Evolutionary conservation across 2,797 vertebrate genomes (phyloP), one percentile per base, ranked within the genome.

Genomic region (Heterohyrax brucei): DNA sequence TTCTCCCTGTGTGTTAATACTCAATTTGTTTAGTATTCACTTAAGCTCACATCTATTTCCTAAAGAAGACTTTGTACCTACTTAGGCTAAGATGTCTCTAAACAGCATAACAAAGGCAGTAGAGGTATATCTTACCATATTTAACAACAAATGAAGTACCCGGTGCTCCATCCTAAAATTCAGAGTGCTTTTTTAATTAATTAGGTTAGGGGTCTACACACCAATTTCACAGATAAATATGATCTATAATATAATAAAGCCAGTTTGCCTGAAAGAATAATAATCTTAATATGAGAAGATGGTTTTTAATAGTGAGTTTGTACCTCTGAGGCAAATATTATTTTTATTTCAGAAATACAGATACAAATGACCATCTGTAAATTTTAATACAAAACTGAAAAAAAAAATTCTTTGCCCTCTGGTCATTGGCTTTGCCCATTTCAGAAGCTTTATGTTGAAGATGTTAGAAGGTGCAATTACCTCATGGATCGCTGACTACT

Each of bases 11-110:
- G 75, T 96, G 96, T 61, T 98, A 98, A 98, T 93, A 96, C n/a
- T 79, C 28, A 92, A 73, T 97, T 98, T 98, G 26, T 62, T 97
- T 96, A 95, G 30, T 97, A 96, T 97, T 98, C 97, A 97, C 53
- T 95, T 96, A 95, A 98, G 95, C 48, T 1, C 78, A 93, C 6
- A 50, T 97, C 95, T 94, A 89, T 50, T 46, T 95, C 44, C 75
- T 95, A 96, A 93, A 68, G 88, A 97, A 92, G 9, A 95, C 94
- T 93, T 97, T 72, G 97, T 97, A 96, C 75, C 96, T 95, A 72
- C 8, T 95, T 97, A 78, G 96, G 96, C 95, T 97, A 97, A 97
- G 77, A 86, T 92, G 92, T 96, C 26, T 96, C 83, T 30, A 89
- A 96, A 88, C 46, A 50, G 21, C 78, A 70, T 94, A 97, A 95